Conservation (phyloP, 2,888 invertebrate genomes). For the Stratiomys singularior region DNA sequence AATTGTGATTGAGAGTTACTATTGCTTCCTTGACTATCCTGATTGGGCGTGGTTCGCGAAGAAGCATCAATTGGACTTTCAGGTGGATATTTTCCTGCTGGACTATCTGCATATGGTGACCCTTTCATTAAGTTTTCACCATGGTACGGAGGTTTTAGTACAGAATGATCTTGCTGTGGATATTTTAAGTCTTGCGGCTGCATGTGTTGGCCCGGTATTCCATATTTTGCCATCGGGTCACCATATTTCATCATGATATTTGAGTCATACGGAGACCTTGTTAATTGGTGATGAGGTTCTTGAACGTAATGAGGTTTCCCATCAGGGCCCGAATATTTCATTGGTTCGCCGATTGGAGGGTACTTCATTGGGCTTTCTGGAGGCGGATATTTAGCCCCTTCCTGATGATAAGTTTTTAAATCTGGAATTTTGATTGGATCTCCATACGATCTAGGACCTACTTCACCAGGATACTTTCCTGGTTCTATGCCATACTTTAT, state of each 20-base stretch:
- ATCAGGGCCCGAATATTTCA: constrained; percentile 50
- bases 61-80: constrained; percentile 66
- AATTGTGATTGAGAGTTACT: constrained; percentile 61
- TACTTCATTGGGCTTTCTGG: constrained; percentile 56
- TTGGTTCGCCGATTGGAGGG: constrained; percentile 50
- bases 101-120: constrained; percentile 59
- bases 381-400: constrained; percentile 54
- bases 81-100: constrained; percentile 58
- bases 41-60: constrained; percentile 64
- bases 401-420: constrained; percentile 59
- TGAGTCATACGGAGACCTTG: constrained; percentile 63
- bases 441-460: constrained; percentile 54
- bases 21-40: constrained; percentile 66
- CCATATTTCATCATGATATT: constrained; percentile 65
- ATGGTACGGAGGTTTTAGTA: constrained; percentile 59
- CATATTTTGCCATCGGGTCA: constrained; percentile 63
- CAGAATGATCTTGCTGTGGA: constrained; percentile 56
- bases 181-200: constrained; percentile 65
- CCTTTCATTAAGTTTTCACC: constrained; percentile 65
- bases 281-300: constrained; percentile 59
- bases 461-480: constrained; percentile 59
- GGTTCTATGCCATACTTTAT: constrained; percentile 64
- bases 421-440: constrained; percentile 63
- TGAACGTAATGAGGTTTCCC: constrained; percentile 49
- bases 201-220: constrained; percentile 53